phyloP scores from a whole-genome alignment of 2,797 vertebrate species.

The Clamator glandarius region DNA sequence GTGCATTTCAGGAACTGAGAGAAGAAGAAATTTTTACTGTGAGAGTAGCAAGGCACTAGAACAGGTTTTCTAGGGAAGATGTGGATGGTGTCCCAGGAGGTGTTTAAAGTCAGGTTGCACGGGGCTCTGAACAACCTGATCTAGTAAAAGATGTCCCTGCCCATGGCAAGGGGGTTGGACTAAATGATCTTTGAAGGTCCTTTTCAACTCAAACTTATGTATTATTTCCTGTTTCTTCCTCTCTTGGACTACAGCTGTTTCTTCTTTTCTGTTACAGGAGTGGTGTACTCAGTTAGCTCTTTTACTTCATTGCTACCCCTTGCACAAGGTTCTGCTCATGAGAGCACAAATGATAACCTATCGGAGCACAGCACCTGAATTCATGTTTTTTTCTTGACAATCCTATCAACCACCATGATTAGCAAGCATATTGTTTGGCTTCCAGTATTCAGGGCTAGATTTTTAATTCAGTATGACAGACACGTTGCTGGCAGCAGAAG shows the following conservation, averaged over 20 bases:
- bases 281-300: conserved; percentile 14
- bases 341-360: background rate
- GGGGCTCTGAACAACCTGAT: background rate
- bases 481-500: background rate
- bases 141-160: background rate
- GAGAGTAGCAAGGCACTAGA: background rate
- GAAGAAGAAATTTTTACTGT: background rate
- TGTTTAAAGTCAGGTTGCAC: background rate
- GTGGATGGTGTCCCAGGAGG: background rate
- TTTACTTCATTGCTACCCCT: conserved; percentile 62
- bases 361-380: background rate
- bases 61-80: background rate
- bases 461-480: background rate
- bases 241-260: background rate
- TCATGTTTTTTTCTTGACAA: conserved; percentile 33
- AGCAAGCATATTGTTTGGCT: background rate
- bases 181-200: background rate
- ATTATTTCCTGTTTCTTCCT: background rate
- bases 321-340: background rate
- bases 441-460: background rate
- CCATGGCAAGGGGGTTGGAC: background rate
- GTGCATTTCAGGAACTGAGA: background rate
- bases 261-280: background rate
- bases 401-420: background rate
- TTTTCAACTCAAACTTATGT: background rate